A percentile compares a stretch with the other conserved stretches of the same genome.
phyloP scores from a whole-genome alignment of 2,888 invertebrate genomes.

The Acrobeloides nanus region DNA sequence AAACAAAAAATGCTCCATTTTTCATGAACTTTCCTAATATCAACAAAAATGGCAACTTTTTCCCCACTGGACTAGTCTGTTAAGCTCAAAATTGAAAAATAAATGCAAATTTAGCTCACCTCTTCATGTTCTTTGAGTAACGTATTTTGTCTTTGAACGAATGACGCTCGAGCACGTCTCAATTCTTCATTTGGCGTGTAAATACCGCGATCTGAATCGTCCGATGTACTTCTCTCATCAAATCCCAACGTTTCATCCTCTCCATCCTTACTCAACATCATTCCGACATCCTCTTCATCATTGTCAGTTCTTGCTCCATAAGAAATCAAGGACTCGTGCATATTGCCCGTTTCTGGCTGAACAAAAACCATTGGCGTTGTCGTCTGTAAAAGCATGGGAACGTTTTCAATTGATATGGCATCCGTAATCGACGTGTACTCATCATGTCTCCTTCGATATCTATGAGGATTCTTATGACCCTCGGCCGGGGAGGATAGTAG shows the following conservation, averaged over 20 bases:
- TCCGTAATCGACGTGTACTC: constrained; percentile 52
- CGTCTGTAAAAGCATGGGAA: no score
- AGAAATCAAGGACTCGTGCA: constrained; percentile 1
- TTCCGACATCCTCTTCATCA: constrained; percentile 33
- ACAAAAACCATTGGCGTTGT: no score
- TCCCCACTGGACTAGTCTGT: no score
- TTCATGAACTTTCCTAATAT: no score
- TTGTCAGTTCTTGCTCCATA: constrained; percentile 22
- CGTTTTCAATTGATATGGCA: constrained; percentile 34
- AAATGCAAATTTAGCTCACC: constrained; percentile 8
- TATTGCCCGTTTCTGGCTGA: not conserved
- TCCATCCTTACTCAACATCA: constrained; percentile 34
- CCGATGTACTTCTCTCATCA: constrained; percentile 18
- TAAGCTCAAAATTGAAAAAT: constrained; percentile 11
- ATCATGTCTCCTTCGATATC: constrained; percentile 32
- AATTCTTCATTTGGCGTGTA: constrained; percentile 19
- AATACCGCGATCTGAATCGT: constrained; percentile 3
- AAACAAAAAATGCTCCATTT: no score
- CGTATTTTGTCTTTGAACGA: constrained; percentile 17
- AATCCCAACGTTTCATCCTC: constrained; percentile 30
- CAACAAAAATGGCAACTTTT: no score
- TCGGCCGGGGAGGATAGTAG: not conserved
- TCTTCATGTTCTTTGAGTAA: constrained; percentile 22
- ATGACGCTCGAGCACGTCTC: constrained; percentile 17
- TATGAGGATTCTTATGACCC: not conserved